Evolutionary conservation across 2,113 vertebrate genomes (phyloP).

Genomic region (Desmodus rotundus): DNA sequence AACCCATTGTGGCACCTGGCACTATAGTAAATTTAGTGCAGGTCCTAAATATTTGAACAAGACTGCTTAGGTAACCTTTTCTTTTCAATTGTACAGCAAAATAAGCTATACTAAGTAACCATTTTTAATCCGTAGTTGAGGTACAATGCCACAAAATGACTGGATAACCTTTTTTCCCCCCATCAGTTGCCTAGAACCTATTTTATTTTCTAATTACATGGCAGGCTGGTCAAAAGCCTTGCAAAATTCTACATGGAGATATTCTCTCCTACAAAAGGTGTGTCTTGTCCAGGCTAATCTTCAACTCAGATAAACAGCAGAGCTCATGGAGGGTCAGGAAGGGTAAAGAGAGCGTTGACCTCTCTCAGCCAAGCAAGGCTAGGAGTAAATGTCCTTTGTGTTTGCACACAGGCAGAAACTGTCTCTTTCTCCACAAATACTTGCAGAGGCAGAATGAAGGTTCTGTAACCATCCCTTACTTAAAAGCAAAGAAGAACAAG

Average conservation of each 20-base stretch:
- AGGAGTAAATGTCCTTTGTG: background rate
- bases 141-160: background rate
- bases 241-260: background rate
- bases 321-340: background rate
- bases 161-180: background rate
- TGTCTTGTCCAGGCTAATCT: background rate
- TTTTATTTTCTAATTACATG: conserved; percentile 7
- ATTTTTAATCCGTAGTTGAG: background rate
- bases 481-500: background rate
- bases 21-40: background rate
- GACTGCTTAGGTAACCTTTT: background rate
- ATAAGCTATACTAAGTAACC: background rate
- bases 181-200: background rate
- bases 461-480: background rate
- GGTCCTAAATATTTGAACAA: background rate
- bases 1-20: background rate
- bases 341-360: background rate
- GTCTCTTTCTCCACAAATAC: background rate
- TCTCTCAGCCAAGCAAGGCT: background rate
- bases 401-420: background rate
- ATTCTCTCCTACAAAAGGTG: background rate
- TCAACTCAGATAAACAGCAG: background rate
- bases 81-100: background rate
- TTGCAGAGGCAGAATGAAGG: background rate
- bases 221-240: background rate